Base-by-base conservation (phyloP, 2,888 invertebrate genomes). In the Hipparchia sbordonii region DNA sequence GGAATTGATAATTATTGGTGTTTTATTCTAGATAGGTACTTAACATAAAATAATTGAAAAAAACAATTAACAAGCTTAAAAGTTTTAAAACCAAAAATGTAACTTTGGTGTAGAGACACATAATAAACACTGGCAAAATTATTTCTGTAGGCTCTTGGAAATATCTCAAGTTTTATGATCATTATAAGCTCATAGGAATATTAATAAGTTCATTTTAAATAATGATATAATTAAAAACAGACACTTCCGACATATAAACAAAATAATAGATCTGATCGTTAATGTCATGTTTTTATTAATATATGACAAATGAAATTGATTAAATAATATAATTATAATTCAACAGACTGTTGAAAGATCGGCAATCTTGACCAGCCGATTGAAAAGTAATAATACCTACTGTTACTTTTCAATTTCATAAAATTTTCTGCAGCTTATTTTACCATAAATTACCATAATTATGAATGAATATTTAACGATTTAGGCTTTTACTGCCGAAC, bases 211-310 rank as follows among this genome's bases (percentile, higher is more conserved):
- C 12, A 67, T 67, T 67, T 54, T 46, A 71, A 66, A 59, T 52
- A 66, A 66, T 71, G 23, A 62, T 63, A 63, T 51, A 71, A 60
- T 72, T 67, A 69, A 54, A 65, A 70, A 10, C 48, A 51, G 62
- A 59, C 6, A 63, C 71, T 70, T 71, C 71, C 71, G 68, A 69
- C 61, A 67, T 73, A 46, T 71, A 73, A 71, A 71, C 59, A 70
- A 67, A 68, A 70, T 51, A 68, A 70, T 51, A 66, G 66, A 65
- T 59, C 65, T 56, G 72, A 48, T 70, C 72, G 56, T 74, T 60
- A 72, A 72, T 33, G 72, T 74, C 72, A 54, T 62, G 61, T 46
- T 62, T 2, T 46, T 5, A 62, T n/a, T 62, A n/a, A 59, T 12
- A 10, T 9, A 39, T 33, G 59, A 60, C 39, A 39, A 10, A 39